Evolutionary conservation across 2,797 vertebrate species (phyloP), one percentile per base, ranked within the genome.

Genomic region (Pelobates cultripes): DNA sequence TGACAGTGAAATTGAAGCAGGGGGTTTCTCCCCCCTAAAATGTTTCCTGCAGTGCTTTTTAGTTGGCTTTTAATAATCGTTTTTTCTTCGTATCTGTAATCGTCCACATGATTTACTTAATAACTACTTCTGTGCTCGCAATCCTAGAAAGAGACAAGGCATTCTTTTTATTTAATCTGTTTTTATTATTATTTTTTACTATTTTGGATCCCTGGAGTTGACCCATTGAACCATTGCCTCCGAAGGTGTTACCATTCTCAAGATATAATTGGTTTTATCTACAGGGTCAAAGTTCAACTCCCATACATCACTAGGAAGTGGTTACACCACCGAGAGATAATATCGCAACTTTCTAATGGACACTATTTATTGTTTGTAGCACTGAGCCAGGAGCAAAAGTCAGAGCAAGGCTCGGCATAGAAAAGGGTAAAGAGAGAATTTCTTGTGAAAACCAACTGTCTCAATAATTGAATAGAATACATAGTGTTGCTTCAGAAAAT

Each of bases 1-100:
- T 74, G 45, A 77, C 70, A 55, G 66, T 5, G 42, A 83, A 79
- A 79, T 79, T 75, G 73, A 70, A 79, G 42, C 71, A n/a, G 81
- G 61, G 66, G 41, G 5, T 75, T 67, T 78, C 63, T 42, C 60
- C 75, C 70, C 64, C 81, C 43, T 43, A 42, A 72, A 73, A 74
- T 77, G 63, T 67, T 78, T 78, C 71, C 70, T 69, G 70, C 43
- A 28, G 75, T 45, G 71, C 77, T 69, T 64, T 70, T 64, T 53
- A 43, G 70, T 45, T 47, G 78, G 73, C 53, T 60, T 75, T 75
- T 78, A 83, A 74, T 74, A 73, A 70, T 83, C 75, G 28, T 69
- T 55, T 70, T 44, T 40, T 75, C 66, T 43, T 75, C 64, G 68
- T 43, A 61, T 75, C 77, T 75, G n/a, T 75, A 70, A 64, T 61